Percentiles rank a stretch among this genome's conserved stretches.
phyloP scores from a whole-genome alignment of 2,797 vertebrate species.

The Rhynchonycteris naso region DNA sequence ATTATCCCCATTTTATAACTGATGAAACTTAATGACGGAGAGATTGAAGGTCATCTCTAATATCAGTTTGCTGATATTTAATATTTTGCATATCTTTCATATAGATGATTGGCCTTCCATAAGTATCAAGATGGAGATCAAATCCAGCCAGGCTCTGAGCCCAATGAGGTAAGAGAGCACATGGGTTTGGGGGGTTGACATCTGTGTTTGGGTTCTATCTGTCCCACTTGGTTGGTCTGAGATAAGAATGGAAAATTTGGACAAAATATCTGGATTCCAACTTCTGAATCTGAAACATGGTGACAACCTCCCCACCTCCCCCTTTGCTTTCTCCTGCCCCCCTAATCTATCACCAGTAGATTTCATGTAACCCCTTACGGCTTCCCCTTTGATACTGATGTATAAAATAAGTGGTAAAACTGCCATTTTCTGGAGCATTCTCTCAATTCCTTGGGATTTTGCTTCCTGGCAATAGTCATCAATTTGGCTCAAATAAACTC shows the following conservation, averaged over 20 bases:
- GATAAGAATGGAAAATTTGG: neutral
- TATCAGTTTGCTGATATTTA: neutral
- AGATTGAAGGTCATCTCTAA: neutral
- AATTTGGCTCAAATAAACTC: too few species aligned
- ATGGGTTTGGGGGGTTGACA: neutral
- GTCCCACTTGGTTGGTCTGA: neutral
- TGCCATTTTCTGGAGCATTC: too few species aligned
- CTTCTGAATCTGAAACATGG: neutral
- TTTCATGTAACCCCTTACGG: too few species aligned
- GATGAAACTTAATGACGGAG: neutral
- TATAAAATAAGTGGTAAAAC: too few species aligned
- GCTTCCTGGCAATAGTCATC: too few species aligned
- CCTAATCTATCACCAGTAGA: too few species aligned
- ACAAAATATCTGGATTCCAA: neutral
- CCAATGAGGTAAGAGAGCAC: rapidly evolving
- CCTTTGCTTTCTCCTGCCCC: too few species aligned
- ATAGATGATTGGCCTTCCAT: neutral
- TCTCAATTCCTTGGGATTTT: too few species aligned
- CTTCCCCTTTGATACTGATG: too few species aligned
- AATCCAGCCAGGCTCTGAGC: neutral
- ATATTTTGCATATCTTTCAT: neutral
- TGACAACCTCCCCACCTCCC: neutral
- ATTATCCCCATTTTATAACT: neutral
- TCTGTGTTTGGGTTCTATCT: neutral
- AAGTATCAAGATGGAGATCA: neutral